A percentile compares a stretch with the other conserved stretches of the same genome.
Evolutionary conservation across 1,140 invertebrate genomes (phyloP).

Genomic region (Bombus pascuorum): DNA sequence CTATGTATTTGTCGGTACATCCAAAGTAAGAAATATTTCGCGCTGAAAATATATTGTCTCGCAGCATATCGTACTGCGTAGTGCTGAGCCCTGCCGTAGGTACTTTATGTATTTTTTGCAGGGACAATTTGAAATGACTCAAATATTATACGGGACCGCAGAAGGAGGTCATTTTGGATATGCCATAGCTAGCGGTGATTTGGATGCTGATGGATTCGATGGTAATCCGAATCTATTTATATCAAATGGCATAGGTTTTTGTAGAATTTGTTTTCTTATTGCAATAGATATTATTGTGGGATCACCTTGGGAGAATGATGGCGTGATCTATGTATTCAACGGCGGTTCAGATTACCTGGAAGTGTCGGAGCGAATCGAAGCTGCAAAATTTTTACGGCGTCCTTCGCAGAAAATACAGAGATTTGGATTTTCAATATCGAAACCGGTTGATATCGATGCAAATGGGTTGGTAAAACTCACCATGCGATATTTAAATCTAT

Average conservation of each 20-base stretch:
- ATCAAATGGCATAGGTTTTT: background rate
- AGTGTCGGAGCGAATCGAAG: slow-evolving; percentile 79
- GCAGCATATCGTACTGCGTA: too few relatives aligned
- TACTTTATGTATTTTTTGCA: slow-evolving; percentile 58
- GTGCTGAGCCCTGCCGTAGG: background rate
- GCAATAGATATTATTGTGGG: slow-evolving; percentile 86
- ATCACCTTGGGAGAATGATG: slow-evolving; percentile 86
- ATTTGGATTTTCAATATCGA: slow-evolving; percentile 86
- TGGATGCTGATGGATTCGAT: slow-evolving; percentile 86
- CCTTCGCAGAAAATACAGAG: slow-evolving; percentile 12
- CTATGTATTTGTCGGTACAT: slow-evolving; percentile 82
- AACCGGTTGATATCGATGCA: slow-evolving; percentile 85
- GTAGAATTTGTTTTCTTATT: background rate
- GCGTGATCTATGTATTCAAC: slow-evolving; percentile 86
- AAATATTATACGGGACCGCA: slow-evolving; percentile 79
- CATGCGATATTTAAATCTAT: background rate
- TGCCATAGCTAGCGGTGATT: slow-evolving; percentile 84
- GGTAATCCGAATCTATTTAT: slow-evolving; percentile 64
- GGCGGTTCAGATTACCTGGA: slow-evolving; percentile 81
- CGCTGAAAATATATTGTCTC: background rate
- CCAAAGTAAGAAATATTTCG: slow-evolving; percentile 45
- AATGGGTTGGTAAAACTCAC: slow-evolving; percentile 82
- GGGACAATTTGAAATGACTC: slow-evolving; percentile 74
- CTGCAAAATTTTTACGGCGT: slow-evolving; percentile 46
- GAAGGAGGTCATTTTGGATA: slow-evolving; percentile 85